phyloP scores from a whole-genome alignment of 2,113 vertebrate genomes.

The Mirza zaza region DNA sequence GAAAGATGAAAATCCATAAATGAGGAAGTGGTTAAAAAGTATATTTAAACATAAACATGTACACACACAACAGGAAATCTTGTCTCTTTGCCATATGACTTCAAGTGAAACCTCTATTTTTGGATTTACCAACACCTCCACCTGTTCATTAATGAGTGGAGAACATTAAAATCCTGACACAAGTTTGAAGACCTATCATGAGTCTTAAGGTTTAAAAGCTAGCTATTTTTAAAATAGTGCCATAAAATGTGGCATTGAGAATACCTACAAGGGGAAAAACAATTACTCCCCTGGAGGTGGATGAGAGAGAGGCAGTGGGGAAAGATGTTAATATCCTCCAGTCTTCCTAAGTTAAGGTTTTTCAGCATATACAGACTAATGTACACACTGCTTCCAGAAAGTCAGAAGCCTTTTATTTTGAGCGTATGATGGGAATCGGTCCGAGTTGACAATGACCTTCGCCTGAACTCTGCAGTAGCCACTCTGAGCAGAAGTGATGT shows the following conservation, averaged over 20 bases:
- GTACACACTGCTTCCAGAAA: not conserved
- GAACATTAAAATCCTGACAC: not conserved
- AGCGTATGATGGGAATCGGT: not conserved
- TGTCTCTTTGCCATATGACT: not conserved
- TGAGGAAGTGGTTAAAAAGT: not conserved
- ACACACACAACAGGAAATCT: not conserved
- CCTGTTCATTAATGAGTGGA: not conserved
- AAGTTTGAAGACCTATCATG: not conserved
- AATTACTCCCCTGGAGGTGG: not conserved
- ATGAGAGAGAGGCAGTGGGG: not conserved
- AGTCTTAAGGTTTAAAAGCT: not conserved
- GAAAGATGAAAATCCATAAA: not conserved
- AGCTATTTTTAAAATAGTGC: conserved; percentile 33
- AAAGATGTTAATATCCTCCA: not conserved
- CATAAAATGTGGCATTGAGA: not conserved
- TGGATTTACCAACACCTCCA: not conserved
- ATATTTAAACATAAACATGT: not conserved
- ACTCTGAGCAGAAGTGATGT: fast-evolving
- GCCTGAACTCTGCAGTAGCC: not conserved
- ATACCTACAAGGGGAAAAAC: not conserved
- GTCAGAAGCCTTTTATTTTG: not conserved
- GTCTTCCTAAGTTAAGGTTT: not conserved
- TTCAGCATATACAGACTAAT: not conserved
- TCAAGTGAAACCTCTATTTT: not conserved
- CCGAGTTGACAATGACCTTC: not conserved